phyloP scores from a whole-genome alignment of 2,888 invertebrate species.

The Synanthedon myopaeformis region DNA sequence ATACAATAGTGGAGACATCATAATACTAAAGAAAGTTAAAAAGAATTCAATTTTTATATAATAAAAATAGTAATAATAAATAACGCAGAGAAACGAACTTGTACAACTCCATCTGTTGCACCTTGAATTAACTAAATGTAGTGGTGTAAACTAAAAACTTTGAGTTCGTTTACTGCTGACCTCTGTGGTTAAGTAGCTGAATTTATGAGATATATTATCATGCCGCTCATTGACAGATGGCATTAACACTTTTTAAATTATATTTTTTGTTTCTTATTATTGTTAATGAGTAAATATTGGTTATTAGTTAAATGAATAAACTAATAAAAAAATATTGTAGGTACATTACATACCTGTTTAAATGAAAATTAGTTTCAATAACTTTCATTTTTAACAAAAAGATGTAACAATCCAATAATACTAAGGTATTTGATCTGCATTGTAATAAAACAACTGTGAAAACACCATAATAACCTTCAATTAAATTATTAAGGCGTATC shows the following conservation, averaged over 20 bases:
- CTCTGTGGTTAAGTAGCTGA: slow-evolving; percentile 49
- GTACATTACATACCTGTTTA: no score
- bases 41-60: no score
- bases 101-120: slow-evolving; percentile 47
- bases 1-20: no score
- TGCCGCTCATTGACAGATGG: slow-evolving; percentile 41
- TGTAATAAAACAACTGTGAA: slow-evolving; percentile 30
- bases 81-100: not conserved
- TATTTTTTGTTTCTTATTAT: no score
- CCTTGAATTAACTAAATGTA: slow-evolving; percentile 35
- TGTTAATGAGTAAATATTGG: no score
- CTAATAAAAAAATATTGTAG: no score
- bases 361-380: no score
- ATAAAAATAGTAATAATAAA: no score
- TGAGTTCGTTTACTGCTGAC: slow-evolving; percentile 34
- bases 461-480: slow-evolving; percentile 24
- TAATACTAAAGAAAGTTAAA: no score
- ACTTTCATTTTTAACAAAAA: no score
- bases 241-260: slow-evolving; percentile 8
- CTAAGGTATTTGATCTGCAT: slow-evolving; percentile 15
- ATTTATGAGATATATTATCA: slow-evolving; percentile 4
- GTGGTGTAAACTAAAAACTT: slow-evolving; percentile 29
- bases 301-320: no score
- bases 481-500: slow-evolving; percentile 15
- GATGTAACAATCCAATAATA: slow-evolving; percentile 18